phyloP scores from a whole-genome alignment of 2,888 invertebrate genomes.

The Lepidochrysops patricia region DNA sequence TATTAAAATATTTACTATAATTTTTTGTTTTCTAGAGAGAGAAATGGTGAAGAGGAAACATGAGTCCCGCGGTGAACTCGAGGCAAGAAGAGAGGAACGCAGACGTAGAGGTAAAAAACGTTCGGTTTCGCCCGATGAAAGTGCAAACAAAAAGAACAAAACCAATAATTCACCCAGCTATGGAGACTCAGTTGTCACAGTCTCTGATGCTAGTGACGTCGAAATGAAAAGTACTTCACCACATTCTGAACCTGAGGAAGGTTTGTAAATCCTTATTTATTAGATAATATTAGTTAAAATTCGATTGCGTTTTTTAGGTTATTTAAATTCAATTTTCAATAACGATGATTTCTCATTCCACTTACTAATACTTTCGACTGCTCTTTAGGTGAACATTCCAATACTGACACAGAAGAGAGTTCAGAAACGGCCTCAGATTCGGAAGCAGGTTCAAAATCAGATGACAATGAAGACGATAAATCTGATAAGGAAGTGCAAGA shows the following conservation, averaged over 20 bases:
- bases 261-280: conserved; percentile 29
- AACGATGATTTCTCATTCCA: no score
- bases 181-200: conserved; percentile 60
- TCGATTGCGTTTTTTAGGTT: no score
- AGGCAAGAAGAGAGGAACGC: conserved; percentile 79
- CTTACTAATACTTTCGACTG: background rate
- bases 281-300: no score
- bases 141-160: conserved; percentile 50
- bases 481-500: conserved; percentile 51
- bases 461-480: conserved; percentile 46
- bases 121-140: conserved; percentile 48
- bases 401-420: conserved; percentile 65
- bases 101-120: conserved; percentile 68
- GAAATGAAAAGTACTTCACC: conserved; percentile 62
- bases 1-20: conserved; percentile 5
- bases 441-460: conserved; percentile 58
- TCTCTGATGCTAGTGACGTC: conserved; percentile 65
- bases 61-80: conserved; percentile 81
- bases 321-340: no score
- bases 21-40: conserved; percentile 63
- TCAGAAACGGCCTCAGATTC: conserved; percentile 52
- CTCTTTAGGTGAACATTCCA: conserved; percentile 58
- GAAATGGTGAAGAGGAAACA: conserved; percentile 87
- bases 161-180: conserved; percentile 48
- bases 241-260: conserved; percentile 61